These are phyloP conservation scores for Forbesichthys agassizii DNA, from an alignment of 2,113 vertebrate genomes.

Conservation along the genomic window DNA sequence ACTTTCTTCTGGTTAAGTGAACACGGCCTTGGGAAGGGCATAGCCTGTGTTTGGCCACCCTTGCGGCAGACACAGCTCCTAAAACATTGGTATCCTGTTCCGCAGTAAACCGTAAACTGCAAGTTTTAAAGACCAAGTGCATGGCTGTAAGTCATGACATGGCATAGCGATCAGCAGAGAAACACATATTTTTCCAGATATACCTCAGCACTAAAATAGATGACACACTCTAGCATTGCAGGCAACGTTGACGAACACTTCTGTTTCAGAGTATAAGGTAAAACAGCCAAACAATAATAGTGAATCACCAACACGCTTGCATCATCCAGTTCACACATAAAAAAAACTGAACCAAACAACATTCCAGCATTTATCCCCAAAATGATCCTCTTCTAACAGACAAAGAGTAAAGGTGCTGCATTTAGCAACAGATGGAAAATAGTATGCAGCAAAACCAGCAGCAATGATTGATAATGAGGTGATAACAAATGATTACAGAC, in stretches of 20 bases:
- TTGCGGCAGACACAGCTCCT: not conserved
- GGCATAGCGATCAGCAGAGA: too few species aligned
- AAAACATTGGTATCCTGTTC: not conserved
- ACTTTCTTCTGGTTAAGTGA: not conserved
- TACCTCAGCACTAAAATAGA: not conserved
- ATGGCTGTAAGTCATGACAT: too few species aligned
- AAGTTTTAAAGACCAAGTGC: too few species aligned
- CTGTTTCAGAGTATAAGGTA: conserved; percentile 1
- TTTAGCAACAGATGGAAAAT: not conserved
- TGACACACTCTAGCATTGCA: not conserved
- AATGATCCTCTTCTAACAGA: not conserved
- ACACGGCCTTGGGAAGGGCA: not conserved
- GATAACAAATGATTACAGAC: not conserved
- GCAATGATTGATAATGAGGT: too few species aligned
- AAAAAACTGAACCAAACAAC: not conserved
- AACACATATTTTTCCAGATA: not conserved
- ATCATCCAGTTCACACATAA: conserved; percentile 37
- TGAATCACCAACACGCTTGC: conserved; percentile 26
- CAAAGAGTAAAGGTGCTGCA: not conserved
- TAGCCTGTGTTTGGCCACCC: not conserved
- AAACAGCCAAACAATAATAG: not conserved
- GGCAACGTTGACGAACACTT: not conserved
- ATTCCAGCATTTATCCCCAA: not conserved
- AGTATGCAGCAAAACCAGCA: not conserved
- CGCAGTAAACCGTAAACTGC: not conserved